Conservation (phyloP, 2,113 vertebrate genomes). For the Prochilodus magdalenae region DNA sequence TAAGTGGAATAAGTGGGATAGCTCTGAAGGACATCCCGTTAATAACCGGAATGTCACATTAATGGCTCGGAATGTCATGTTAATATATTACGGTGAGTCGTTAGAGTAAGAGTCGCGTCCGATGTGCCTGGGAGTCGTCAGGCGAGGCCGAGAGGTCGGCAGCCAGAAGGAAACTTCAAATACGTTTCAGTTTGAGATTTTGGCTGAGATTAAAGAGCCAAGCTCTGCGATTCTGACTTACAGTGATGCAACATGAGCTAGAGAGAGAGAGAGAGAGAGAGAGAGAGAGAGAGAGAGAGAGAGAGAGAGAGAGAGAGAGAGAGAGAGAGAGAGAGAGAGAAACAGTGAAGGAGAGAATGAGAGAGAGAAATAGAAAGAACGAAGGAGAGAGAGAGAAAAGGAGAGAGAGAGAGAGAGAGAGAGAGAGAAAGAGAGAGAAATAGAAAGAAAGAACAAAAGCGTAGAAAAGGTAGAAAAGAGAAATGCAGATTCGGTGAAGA, state of each 20-base stretch:
- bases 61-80: slow-evolving; percentile 17
- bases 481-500: no score
- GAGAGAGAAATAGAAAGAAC: not conserved
- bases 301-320: no score
- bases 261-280: no score
- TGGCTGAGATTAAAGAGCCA: slow-evolving; percentile 20
- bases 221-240: not conserved
- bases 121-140: slow-evolving; percentile 4
- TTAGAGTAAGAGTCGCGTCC: not conserved
- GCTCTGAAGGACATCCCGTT: not conserved
- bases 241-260: not conserved
- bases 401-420: not conserved
- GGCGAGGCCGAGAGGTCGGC: not conserved
- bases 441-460: not conserved
- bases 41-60: slow-evolving; percentile 17
- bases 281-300: no score
- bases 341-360: not conserved
- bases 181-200: no score
- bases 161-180: slow-evolving; percentile 10
- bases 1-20: not conserved
- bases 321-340: not conserved
- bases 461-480: no score
- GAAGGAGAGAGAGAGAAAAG: not conserved
- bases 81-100: slow-evolving; percentile 9
- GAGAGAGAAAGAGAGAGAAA: not conserved